Conservation (phyloP, 2,888 invertebrate species). For the Apotomis capreana region DNA sequence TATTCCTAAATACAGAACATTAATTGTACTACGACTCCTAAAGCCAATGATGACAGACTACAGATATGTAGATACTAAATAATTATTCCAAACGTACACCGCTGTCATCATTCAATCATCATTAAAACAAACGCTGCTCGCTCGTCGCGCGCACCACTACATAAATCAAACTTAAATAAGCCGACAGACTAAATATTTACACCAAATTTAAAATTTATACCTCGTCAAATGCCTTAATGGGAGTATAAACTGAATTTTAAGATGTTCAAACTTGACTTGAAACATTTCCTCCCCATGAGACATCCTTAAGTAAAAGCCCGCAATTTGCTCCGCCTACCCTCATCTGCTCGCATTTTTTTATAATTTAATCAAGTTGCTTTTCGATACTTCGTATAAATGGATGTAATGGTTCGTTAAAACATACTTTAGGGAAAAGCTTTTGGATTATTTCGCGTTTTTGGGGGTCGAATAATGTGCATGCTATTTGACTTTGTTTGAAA, state of each 20-base stretch:
- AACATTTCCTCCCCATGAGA: conserved; percentile 72
- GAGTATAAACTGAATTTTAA: conserved; percentile 72
- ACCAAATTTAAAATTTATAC: conserved; percentile 62
- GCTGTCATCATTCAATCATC: conserved; percentile 5
- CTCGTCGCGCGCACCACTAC: conserved; percentile 2
- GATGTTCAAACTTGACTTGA: conserved; percentile 58
- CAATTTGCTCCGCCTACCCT: conserved; percentile 53
- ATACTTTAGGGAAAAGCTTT: conserved; percentile 50
- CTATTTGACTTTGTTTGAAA: neutral
- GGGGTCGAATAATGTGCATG: neutral
- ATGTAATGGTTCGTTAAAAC: conserved; percentile 74
- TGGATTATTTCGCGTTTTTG: conserved; percentile 1
- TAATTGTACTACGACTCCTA: neutral
- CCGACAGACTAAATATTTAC: conserved; percentile 59
- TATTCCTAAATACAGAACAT: too few relatives aligned
- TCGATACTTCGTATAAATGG: conserved; percentile 73
- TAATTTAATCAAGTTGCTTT: conserved; percentile 76
- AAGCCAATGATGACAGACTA: neutral
- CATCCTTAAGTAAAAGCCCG: conserved; percentile 52
- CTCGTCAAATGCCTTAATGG: conserved; percentile 71
- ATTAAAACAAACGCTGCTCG: conserved; percentile 42
- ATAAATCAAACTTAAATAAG: conserved; percentile 59
- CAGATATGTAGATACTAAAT: neutral
- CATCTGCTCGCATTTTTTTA: conserved; percentile 52
- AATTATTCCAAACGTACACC: neutral